Evolutionary conservation across 2,113 vertebrate genomes (phyloP).

Genomic region (Falco punctatus): DNA sequence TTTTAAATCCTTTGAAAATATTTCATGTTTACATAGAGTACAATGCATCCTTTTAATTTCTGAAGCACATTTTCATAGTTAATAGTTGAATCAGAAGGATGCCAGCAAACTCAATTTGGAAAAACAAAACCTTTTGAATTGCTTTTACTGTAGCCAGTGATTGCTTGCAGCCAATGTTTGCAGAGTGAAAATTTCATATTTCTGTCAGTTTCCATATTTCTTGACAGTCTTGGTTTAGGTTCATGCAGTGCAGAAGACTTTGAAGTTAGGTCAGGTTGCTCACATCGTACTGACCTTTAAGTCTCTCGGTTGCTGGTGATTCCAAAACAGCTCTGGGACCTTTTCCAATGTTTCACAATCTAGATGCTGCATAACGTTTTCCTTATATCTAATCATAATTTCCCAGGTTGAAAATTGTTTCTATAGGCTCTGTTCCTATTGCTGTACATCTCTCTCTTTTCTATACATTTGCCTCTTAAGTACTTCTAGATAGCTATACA

Average conservation of each 20-base stretch:
- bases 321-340: background rate
- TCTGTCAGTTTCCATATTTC: background rate
- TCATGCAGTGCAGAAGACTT: background rate
- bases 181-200: background rate
- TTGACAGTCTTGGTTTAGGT: background rate
- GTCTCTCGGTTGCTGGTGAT: background rate
- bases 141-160: background rate
- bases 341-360: background rate
- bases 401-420: background rate
- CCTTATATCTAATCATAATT: background rate
- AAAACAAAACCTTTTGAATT: conserved; percentile 1
- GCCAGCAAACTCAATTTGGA: background rate
- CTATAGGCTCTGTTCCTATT: background rate
- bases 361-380: background rate
- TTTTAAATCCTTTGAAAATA: background rate
- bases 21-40: background rate
- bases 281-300: background rate
- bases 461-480: background rate
- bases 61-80: background rate
- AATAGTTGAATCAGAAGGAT: background rate
- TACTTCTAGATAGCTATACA: background rate
- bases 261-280: background rate
- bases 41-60: background rate
- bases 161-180: background rate
- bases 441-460: background rate